Conservation (phyloP, 2,888 invertebrate species). For the Tiliacea citrago region DNA sequence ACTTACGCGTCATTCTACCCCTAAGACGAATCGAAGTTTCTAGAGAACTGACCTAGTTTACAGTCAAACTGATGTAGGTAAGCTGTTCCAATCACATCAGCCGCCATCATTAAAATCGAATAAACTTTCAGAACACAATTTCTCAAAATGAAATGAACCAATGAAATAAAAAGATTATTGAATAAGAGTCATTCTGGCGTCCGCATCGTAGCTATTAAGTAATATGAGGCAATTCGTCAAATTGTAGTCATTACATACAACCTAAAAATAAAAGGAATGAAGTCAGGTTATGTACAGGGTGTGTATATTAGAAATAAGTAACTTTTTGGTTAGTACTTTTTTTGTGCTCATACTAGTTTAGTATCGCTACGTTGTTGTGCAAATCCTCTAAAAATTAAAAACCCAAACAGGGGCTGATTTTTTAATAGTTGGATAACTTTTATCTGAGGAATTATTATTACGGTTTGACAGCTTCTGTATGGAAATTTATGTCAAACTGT, state of each 20-base stretch:
- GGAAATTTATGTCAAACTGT: too few relatives aligned
- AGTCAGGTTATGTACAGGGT: conserved; percentile 26
- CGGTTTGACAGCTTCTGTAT: too few relatives aligned
- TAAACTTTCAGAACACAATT: not conserved
- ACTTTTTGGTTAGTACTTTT: too few relatives aligned
- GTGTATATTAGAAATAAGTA: not conserved
- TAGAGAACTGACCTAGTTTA: not conserved
- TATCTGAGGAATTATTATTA: too few relatives aligned
- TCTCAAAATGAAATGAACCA: not conserved
- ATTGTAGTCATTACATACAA: conserved; percentile 34
- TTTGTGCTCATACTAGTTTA: too few relatives aligned
- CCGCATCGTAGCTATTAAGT: conserved; percentile 34
- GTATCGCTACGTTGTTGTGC: too few relatives aligned
- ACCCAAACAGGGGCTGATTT: too few relatives aligned
- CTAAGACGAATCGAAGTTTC: not conserved
- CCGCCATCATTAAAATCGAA: not conserved
- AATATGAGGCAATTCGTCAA: conserved; percentile 39
- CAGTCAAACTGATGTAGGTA: not conserved
- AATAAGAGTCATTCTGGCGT: not conserved
- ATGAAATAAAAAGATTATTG: not conserved
- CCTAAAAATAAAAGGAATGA: conserved; percentile 39
- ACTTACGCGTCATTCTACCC: too few relatives aligned
- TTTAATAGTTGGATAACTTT: too few relatives aligned
- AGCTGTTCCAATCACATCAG: not conserved
- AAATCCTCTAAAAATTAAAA: too few relatives aligned